Evolutionary conservation across 2,888 invertebrate genomes (phyloP).

Genomic region (Catocala fraxini): DNA sequence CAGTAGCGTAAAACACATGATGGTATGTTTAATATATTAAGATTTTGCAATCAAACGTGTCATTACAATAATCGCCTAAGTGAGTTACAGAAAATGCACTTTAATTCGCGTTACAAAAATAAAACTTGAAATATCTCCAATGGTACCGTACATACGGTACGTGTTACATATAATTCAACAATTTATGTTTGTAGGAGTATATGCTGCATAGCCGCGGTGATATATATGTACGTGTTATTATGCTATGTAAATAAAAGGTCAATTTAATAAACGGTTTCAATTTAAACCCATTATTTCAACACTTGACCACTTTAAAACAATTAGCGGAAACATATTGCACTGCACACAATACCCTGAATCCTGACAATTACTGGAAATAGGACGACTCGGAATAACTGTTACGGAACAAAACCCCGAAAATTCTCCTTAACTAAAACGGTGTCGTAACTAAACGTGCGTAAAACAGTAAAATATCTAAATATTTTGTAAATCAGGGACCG

Average conservation of each 20-base stretch:
- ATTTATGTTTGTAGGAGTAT: too few species aligned
- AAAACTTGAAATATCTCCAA: too few species aligned
- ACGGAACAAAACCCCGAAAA: conserved; percentile 18
- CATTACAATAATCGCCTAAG: too few species aligned
- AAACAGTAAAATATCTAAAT: conserved; percentile 26
- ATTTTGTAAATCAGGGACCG: conserved; percentile 28
- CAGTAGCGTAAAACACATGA: too few species aligned
- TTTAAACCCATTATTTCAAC: conserved; percentile 17
- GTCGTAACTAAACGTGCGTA: conserved; percentile 22
- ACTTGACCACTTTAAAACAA: conserved; percentile 30
- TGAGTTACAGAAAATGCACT: too few species aligned
- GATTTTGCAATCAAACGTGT: too few species aligned
- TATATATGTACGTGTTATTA: too few species aligned
- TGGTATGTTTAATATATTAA: too few species aligned
- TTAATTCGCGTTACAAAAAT: too few species aligned
- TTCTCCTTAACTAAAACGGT: conserved; percentile 22
- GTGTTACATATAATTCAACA: too few species aligned
- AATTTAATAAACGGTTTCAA: conserved; percentile 10
- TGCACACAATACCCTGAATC: conserved; percentile 12
- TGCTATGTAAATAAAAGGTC: conserved; percentile 5
- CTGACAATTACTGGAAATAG: conserved; percentile 28
- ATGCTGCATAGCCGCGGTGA: too few species aligned
- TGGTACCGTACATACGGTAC: too few species aligned
- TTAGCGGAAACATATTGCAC: conserved; percentile 36
- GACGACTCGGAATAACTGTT: conserved; percentile 24